Percentiles rank a stretch among this genome's conserved stretches.
Conservation (phyloP, 2,888 invertebrate genomes). For the Notocelia uddmanniana region DNA sequence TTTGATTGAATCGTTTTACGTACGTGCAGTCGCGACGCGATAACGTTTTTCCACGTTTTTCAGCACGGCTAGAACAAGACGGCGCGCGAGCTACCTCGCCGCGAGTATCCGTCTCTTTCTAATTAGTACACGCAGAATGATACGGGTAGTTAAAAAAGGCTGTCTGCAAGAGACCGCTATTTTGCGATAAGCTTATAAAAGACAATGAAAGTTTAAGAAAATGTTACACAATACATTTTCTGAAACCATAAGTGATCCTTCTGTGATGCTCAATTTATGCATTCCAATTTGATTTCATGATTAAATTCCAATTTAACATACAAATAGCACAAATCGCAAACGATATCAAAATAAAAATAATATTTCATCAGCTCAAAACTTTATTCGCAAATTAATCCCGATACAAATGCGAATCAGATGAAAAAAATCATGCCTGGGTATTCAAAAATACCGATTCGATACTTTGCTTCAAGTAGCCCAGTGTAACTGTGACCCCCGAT, state of each 20-base stretch:
- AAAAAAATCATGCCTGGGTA: constrained; percentile 4
- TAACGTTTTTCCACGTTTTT: too few relatives aligned
- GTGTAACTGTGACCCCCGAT: neutral
- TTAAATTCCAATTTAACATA: neutral
- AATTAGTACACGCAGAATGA: too few relatives aligned
- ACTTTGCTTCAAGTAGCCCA: neutral
- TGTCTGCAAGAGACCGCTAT: too few relatives aligned
- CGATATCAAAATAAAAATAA: constrained; percentile 1
- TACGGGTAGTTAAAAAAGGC: too few relatives aligned
- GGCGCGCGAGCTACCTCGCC: too few relatives aligned
- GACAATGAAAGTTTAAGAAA: too few relatives aligned
- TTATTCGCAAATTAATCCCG: constrained; percentile 30
- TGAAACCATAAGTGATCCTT: neutral
- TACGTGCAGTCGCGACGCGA: neutral
- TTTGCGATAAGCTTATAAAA: too few relatives aligned
- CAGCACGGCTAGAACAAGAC: too few relatives aligned
- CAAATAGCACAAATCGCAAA: neutral
- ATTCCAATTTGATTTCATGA: neutral
- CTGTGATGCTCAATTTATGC: neutral
- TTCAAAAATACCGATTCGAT: neutral
- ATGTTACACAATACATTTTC: too few relatives aligned
- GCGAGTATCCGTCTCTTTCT: too few relatives aligned
- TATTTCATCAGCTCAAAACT: constrained; percentile 7
- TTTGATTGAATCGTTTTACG: neutral
- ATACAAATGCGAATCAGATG: constrained; percentile 21